A percentile compares a stretch with the other conserved stretches of the same genome.
Evolutionary conservation across 1,140 invertebrate genomes (phyloP).

Genomic region (Rhyacophila brunnea): DNA sequence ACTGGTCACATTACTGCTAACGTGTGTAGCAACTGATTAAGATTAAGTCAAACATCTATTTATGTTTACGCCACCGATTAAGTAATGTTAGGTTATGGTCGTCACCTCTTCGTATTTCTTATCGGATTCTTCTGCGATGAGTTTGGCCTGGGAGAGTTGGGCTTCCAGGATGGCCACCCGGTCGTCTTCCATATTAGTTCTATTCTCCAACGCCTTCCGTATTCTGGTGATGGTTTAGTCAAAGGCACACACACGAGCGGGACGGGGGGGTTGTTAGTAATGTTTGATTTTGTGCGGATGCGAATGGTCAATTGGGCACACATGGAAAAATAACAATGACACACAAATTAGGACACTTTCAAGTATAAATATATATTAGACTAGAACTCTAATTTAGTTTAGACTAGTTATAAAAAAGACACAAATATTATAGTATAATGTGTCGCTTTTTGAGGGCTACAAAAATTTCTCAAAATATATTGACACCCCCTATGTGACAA

Average conservation of each 20-base stretch:
- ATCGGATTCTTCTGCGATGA: slow-evolving; percentile 97
- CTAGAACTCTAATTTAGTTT: too few relatives aligned
- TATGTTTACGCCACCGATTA: too few relatives aligned
- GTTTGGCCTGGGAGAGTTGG: slow-evolving; percentile 93
- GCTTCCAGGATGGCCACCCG: slow-evolving; percentile 91
- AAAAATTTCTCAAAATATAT: too few relatives aligned
- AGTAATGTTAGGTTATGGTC: slow-evolving; percentile 17
- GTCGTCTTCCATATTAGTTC: slow-evolving; percentile 98
- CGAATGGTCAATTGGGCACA: slow-evolving; percentile 2
- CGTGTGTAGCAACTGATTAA: too few relatives aligned
- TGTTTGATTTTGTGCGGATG: slow-evolving; percentile 4
- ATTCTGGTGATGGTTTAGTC: slow-evolving; percentile 70
- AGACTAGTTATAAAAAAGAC: too few relatives aligned
- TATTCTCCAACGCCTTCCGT: slow-evolving; percentile 97
- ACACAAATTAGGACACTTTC: slow-evolving; percentile 20
- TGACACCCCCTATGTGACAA: too few relatives aligned
- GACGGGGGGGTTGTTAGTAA: slow-evolving; percentile 21
- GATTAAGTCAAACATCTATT: too few relatives aligned
- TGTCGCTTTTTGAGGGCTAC: too few relatives aligned
- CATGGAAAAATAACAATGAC: slow-evolving; percentile 4
- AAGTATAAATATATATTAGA: slow-evolving; percentile 4
- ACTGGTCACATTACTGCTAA: too few relatives aligned
- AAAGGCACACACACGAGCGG: slow-evolving; percentile 37
- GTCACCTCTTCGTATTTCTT: slow-evolving; percentile 99
- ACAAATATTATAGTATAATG: too few relatives aligned